These are phyloP conservation scores for Catharus ustulatus DNA, from an alignment of 2,797 vertebrate species.

Conservation along the genomic window DNA sequence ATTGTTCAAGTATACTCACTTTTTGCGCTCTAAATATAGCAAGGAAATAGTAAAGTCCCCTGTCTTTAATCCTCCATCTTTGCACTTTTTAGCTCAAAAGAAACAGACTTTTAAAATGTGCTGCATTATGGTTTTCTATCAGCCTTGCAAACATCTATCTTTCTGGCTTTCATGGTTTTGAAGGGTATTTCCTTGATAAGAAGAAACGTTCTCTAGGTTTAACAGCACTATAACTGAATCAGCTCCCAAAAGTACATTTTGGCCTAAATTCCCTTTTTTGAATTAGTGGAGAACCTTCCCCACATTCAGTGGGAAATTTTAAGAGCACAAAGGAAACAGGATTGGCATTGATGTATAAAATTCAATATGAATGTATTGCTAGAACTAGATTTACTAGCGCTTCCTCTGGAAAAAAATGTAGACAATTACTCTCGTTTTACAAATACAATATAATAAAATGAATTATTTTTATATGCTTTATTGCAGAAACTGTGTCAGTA, in stretches of 20 bases:
- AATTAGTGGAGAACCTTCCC: background rate
- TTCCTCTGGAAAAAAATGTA: background rate
- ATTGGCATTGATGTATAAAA: background rate
- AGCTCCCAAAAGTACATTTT: background rate
- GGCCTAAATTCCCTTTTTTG: background rate
- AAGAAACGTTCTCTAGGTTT: background rate
- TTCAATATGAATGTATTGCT: background rate
- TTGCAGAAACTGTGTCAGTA: background rate
- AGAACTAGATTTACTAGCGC: background rate
- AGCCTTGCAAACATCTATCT: background rate
- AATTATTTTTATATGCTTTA: background rate
- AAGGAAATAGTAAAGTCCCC: background rate
- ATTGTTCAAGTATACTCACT: background rate
- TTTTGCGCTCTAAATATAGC: background rate
- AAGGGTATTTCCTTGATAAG: background rate
- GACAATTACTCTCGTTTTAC: background rate
- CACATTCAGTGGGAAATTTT: background rate
- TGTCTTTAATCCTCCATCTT: background rate
- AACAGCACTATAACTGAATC: background rate
- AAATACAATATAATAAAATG: background rate
- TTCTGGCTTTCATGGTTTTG: background rate
- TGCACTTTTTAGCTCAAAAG: background rate
- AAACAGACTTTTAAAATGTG: background rate
- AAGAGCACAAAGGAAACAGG: background rate
- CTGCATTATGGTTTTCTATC: background rate